Conservation (phyloP, 2,888 invertebrate species). For the Miltochrista miniata region DNA sequence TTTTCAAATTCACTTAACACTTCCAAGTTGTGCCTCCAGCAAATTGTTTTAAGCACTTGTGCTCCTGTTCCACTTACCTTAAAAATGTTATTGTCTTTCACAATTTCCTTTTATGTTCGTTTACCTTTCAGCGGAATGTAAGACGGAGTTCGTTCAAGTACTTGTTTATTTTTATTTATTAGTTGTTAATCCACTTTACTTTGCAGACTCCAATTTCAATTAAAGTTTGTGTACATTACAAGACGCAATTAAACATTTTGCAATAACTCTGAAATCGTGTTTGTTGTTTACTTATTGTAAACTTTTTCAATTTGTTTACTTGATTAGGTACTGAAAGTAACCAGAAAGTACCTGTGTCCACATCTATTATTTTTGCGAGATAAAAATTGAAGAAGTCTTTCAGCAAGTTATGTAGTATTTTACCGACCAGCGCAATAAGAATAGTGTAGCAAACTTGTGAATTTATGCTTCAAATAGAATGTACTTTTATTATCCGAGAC, state of each 20-base stretch:
- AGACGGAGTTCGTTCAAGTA: constrained; percentile 39
- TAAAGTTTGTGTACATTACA: constrained; percentile 35
- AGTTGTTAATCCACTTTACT: constrained; percentile 35
- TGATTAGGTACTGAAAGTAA: too few relatives aligned
- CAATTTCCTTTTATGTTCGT: constrained; percentile 51
- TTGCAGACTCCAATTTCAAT: constrained; percentile 39
- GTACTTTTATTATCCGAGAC: constrained; percentile 52
- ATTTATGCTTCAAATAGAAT: constrained; percentile 48
- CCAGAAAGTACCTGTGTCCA: too few relatives aligned
- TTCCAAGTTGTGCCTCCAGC: constrained; percentile 59
- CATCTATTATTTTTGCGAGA: too few relatives aligned
- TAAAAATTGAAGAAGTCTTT: constrained; percentile 31
- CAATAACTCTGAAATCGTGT: constrained; percentile 17
- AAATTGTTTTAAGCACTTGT: constrained; percentile 58
- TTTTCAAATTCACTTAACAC: constrained; percentile 71
- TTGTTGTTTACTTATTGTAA: constrained; percentile 9
- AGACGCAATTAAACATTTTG: constrained; percentile 33
- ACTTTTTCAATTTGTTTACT: constrained; percentile 19
- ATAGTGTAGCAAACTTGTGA: constrained; percentile 37
- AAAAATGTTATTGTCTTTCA: constrained; percentile 62
- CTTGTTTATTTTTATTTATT: constrained; percentile 49
- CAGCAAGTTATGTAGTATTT: constrained; percentile 16
- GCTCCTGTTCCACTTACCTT: constrained; percentile 60
- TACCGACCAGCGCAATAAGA: constrained; percentile 24
- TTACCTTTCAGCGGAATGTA: constrained; percentile 42